Evolutionary conservation across 2,113 vertebrate genomes (phyloP), one percentile per base, ranked within the genome.

Genomic region (Octodon degus): DNA sequence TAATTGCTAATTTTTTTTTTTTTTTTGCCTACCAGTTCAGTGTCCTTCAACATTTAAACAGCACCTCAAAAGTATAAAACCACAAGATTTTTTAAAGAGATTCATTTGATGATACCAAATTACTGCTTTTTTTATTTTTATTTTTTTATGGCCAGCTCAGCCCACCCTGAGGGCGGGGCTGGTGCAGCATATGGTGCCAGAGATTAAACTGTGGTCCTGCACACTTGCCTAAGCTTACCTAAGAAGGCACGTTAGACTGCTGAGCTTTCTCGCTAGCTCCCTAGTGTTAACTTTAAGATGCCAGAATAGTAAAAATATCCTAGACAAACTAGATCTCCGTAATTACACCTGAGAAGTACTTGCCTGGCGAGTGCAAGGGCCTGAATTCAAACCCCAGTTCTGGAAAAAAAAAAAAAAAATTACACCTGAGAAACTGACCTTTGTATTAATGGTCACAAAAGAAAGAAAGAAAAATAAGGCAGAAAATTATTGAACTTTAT

Each of bases 401-500:
- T 50, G 50, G 1, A 50, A 50, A 50, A 50, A 50, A 50, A 50
- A 50, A 50, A 50, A 10, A 50, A 50, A 50, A 50, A 93, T 93
- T 85, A 96, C 20, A 95, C 50, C 67, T 89, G 32, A 60, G 40
- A 90, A 80, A 91, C 32, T 89, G 9, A 20, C 77, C 55, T 89
- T 94, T 17, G 5, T 67, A 77, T 43, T 90, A 84, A 58, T 81
- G 37, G 17, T 37, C 55, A 79, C 63, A 80, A 40, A 86, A 87
- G 24, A 53, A 12, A 60, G 72, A 34, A 84, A 86, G 25, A 55
- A n/a, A 62, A 53, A 79, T 70, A 37, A 86, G 80, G 9, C 19
- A 89, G 47, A 87, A 86, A 87, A 79, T 72, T 25, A 62, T 81
- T 89, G 37, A 95, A 96, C 89, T 91, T 86, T 91, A 17, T 76